Evolutionary conservation across 1,140 invertebrate species (phyloP).

Genomic region (Geopemphigus sp.): DNA sequence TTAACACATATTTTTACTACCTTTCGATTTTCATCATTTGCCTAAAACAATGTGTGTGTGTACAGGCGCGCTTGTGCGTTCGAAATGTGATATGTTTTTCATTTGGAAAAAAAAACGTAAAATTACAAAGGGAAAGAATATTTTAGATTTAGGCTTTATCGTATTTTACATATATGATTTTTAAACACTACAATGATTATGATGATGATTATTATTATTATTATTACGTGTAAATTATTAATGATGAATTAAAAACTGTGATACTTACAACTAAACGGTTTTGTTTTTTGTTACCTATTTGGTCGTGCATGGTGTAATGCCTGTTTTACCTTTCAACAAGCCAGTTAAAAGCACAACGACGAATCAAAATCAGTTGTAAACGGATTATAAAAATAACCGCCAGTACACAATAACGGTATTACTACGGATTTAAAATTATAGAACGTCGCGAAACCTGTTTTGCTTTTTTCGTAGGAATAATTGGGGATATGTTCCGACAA

Average conservation of each 20-base stretch:
- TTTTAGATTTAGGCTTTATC: constrained; percentile 41
- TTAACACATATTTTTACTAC: constrained; percentile 24
- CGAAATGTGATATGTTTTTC: constrained; percentile 47
- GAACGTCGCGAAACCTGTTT: no score
- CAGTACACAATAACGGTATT: no score
- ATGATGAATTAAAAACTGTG: constrained; percentile 48
- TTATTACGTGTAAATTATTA: constrained; percentile 46
- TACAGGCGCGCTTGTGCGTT: not conserved
- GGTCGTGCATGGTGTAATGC: no score
- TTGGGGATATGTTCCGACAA: no score
- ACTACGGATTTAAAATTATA: no score
- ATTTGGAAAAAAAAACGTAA: constrained; percentile 7
- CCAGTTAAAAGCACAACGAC: no score
- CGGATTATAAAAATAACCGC: no score
- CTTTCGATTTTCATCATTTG: constrained; percentile 16
- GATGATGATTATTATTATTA: no score
- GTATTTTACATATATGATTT: constrained; percentile 45
- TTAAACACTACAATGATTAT: constrained; percentile 41
- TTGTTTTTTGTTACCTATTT: not conserved
- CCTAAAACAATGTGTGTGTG: constrained; percentile 4
- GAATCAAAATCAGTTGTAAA: no score
- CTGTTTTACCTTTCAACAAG: no score
- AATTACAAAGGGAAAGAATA: constrained; percentile 1
- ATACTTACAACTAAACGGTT: constrained; percentile 38
- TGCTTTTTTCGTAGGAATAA: no score